phyloP scores from a whole-genome alignment of 2,888 invertebrate species.

The Rhabditoides inermis region DNA sequence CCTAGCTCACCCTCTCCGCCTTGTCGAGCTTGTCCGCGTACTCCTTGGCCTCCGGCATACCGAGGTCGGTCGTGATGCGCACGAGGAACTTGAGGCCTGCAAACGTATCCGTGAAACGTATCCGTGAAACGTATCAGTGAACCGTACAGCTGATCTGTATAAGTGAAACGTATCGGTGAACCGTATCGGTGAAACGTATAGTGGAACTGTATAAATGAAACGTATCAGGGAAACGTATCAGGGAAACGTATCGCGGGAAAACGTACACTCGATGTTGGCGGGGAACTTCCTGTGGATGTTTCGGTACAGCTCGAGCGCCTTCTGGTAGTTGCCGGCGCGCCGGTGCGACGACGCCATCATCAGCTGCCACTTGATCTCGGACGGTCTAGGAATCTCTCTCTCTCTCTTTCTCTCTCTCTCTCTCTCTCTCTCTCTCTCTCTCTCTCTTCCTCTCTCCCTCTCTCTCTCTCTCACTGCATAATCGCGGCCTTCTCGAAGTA shows the following conservation, averaged over 20 bases:
- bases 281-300: conserved; percentile 80
- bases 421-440: not conserved
- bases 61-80: conserved; percentile 79
- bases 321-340: conserved; percentile 73
- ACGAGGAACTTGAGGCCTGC: conserved; percentile 74
- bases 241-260: too few species aligned
- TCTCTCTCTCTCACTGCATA: conserved; percentile 58
- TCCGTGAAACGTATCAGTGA: too few species aligned
- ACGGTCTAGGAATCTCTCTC: conserved; percentile 59
- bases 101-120: conserved; percentile 3
- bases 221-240: not conserved
- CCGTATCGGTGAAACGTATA: too few species aligned
- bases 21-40: conserved; percentile 27
- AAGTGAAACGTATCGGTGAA: too few species aligned
- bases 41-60: conserved; percentile 76
- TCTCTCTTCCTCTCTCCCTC: not conserved
- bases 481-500: conserved; percentile 74
- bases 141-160: too few species aligned
- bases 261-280: conserved; percentile 78
- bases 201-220: conserved; percentile 2
- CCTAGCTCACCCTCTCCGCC: conserved; percentile 14
- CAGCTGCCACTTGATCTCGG: conserved; percentile 75
- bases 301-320: conserved; percentile 74
- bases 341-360: conserved; percentile 68
- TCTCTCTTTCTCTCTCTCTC: not conserved